Evolutionary conservation across 2,888 invertebrate genomes (phyloP), one percentile per base, ranked within the genome.

Genomic region (Brenthis ino): DNA sequence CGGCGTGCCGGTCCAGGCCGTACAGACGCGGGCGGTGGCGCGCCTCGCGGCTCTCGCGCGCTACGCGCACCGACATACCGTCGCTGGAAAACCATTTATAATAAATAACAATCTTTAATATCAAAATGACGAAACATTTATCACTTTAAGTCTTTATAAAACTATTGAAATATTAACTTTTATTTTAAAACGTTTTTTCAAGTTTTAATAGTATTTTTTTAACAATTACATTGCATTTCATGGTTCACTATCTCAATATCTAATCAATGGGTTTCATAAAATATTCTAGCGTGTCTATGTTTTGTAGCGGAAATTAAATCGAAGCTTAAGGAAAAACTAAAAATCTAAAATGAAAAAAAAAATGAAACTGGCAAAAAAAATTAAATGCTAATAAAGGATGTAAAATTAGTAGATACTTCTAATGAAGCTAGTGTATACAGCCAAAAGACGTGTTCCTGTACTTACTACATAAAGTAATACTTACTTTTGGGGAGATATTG

Each of bases 1-100:
- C 86, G 12, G 89, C 88, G 79, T 88, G 84, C 13, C 89, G 80
- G 78, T 89, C 91, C 43, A 90, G 80, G 1, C 89, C 91, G 79
- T 82, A 88, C 73, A 86, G 78, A 0, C 88, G 85, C 76, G 86
- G 83, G 16, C 88, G 85, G 65, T 84, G 85, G 0, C 89, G 80
- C 24, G 82, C 72, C 79, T 88, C 88, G 66, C 89, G 88, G 1
- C 82, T 73, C 75, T 87, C 90, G 2, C 90, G 86, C 55, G 74
- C 77, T 2, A 80, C 82, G 4, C 91, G 86, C 70, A 80, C 76
- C 24, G 89, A 86, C 89, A 88, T 84, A 64, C 92, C 91, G 74
- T 93, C 92, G 24, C 92, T 93, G 78, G 0, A 28, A 12, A 43
- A 6, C 14, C 16, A 8, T 16, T 57, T 16, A 53, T 53, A 14